Percentiles rank a stretch among this genome's conserved stretches.
These are phyloP conservation scores for Zapus hudsonius DNA, from an alignment of 2,113 vertebrate genomes.

Conservation along the genomic window DNA sequence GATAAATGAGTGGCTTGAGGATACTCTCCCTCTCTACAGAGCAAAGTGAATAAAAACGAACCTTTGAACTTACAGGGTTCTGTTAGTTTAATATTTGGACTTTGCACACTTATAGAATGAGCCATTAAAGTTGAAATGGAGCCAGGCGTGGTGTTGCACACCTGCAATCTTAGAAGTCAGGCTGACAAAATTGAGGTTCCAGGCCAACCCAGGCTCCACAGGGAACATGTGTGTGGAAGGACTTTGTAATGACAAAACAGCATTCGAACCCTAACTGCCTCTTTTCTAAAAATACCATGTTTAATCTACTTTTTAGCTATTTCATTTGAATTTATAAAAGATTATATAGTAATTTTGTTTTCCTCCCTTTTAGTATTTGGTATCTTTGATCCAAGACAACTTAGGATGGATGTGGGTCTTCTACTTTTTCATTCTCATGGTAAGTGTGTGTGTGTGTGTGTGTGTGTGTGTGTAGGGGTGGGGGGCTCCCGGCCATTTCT, in stretches of 20 bases:
- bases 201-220: background rate
- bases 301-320: background rate
- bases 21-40: background rate
- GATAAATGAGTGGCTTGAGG: background rate
- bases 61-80: background rate
- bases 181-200: too few species aligned
- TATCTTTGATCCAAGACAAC: slow-evolving; percentile 94
- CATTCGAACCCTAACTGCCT: background rate
- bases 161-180: too few species aligned
- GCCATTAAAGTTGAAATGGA: background rate
- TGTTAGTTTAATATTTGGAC: background rate
- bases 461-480: background rate
- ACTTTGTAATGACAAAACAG: background rate
- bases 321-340: background rate
- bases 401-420: slow-evolving; percentile 96
- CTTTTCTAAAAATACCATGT: background rate
- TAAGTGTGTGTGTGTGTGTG: slow-evolving; percentile 84
- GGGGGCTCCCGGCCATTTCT: background rate
- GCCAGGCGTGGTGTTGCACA: too few species aligned
- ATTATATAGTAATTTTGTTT: background rate
- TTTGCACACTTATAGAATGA: background rate
- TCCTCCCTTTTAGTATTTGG: slow-evolving; percentile 89
- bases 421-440: slow-evolving; percentile 98
- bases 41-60: background rate
- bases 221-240: background rate